phyloP scores from a whole-genome alignment of 2,113 vertebrate species.

The Cyanoderma ruficeps region DNA sequence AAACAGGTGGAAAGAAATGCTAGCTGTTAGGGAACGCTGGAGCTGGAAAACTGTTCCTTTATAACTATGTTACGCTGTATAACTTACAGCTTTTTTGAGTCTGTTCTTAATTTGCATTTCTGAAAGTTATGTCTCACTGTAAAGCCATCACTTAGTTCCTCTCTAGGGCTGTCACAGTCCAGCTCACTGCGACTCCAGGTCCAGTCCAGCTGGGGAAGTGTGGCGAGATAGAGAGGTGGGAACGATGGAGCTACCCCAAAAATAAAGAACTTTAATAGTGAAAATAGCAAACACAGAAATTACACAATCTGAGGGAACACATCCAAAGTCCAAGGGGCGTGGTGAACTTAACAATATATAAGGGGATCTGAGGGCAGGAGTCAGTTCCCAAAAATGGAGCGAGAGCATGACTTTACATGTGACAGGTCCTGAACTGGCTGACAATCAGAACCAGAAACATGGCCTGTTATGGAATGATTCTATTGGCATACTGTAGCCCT shows the following conservation, averaged over 20 bases:
- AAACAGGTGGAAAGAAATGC: neutral
- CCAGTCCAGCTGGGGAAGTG: fast-evolving
- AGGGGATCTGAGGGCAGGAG: neutral
- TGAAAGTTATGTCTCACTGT: neutral
- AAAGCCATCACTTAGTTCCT: neutral
- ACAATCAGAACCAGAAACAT: neutral
- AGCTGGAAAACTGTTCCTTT: neutral
- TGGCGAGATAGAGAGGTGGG: neutral
- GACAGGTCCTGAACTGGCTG: neutral
- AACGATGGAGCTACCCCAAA: neutral
- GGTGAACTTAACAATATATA: neutral
- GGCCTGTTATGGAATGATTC: neutral
- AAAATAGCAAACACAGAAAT: neutral
- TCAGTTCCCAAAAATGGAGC: neutral
- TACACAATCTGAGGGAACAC: neutral
- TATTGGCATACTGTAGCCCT: no score
- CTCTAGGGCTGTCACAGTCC: neutral
- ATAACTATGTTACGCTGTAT: neutral
- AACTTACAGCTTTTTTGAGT: neutral
- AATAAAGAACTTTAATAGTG: neutral
- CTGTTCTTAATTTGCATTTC: neutral
- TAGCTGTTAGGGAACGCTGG: neutral
- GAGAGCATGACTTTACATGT: neutral
- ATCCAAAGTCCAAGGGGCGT: neutral
- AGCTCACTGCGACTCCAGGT: neutral